A percentile compares a stretch with the other conserved stretches of the same genome.
Conservation (phyloP, 30 jellyfish, hydroid and myxozoan genomes). For the Haliclystus octoradiatus region DNA sequence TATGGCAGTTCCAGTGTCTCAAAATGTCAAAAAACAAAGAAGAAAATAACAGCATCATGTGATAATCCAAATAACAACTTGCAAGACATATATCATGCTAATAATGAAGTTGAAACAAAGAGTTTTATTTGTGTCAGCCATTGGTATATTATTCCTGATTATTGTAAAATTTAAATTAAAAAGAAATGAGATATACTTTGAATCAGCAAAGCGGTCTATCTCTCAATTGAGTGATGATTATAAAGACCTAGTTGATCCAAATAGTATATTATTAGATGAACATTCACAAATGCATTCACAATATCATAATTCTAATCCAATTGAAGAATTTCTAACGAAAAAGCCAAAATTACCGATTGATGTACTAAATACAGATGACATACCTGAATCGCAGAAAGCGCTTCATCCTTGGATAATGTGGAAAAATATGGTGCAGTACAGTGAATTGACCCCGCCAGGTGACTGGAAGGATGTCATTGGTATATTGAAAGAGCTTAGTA, state of each 20-base stretch:
- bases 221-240: neutral
- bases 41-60: too few relatives aligned
- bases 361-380: neutral
- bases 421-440: slow-evolving; percentile 68
- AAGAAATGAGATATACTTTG: neutral
- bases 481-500: slow-evolving; percentile 52
- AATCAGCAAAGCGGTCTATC: neutral
- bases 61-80: too few relatives aligned
- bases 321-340: neutral
- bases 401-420: slow-evolving; percentile 88
- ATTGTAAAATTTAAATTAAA: too few relatives aligned
- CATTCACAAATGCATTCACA: neutral
- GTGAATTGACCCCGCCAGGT: slow-evolving; percentile 45
- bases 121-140: neutral
- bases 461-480: slow-evolving; percentile 6
- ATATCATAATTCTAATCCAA: neutral
- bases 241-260: neutral
- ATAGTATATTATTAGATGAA: neutral
- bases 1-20: too few relatives aligned
- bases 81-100: too few relatives aligned
- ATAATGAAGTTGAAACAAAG: neutral
- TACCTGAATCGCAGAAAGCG: neutral
- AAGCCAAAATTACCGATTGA: neutral
- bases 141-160: neutral
- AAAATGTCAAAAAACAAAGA: too few relatives aligned